Conservation (phyloP, 1,140 invertebrate genomes). For the Cydia pomonella region DNA sequence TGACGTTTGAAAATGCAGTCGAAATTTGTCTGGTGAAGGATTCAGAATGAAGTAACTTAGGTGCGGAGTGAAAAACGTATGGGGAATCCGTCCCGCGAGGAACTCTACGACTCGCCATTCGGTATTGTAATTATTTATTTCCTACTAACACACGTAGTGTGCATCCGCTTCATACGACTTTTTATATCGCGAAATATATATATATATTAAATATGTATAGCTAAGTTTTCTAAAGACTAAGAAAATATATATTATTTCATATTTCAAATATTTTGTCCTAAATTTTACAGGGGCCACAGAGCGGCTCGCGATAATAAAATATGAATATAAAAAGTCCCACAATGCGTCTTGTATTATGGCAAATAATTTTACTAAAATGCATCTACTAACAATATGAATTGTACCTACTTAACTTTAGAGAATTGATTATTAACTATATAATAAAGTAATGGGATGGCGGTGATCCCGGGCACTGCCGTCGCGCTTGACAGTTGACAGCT, state of each 20-base stretch:
- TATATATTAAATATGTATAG: slow-evolving; percentile 36
- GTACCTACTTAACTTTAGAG: slow-evolving; percentile 65
- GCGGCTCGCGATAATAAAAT: slow-evolving; percentile 30
- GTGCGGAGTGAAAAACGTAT: slow-evolving; percentile 45
- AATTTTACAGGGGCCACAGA: slow-evolving; percentile 21
- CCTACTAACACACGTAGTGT: slow-evolving; percentile 30
- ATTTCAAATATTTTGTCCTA: slow-evolving; percentile 53
- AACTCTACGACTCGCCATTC: not conserved
- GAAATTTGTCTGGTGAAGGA: slow-evolving; percentile 40
- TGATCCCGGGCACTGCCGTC: slow-evolving; percentile 20
- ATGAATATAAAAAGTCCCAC: slow-evolving; percentile 39
- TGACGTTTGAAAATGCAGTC: slow-evolving; percentile 48
- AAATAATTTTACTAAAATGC: slow-evolving; percentile 62
- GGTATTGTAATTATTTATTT: slow-evolving; percentile 4
- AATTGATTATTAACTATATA: slow-evolving; percentile 34
- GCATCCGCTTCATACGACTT: slow-evolving; percentile 35
- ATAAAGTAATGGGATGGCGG: slow-evolving; percentile 28
- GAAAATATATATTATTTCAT: slow-evolving; percentile 61
- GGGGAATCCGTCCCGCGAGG: slow-evolving; percentile 27
- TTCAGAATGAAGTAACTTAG: slow-evolving; percentile 35
- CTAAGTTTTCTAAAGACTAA: slow-evolving; percentile 55
- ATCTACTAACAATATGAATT: slow-evolving; percentile 64
- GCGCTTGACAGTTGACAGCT: slow-evolving; percentile 24
- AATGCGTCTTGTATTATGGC: slow-evolving; percentile 45
- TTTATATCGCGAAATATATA: slow-evolving; percentile 31